phyloP scores from a whole-genome alignment of 2,888 invertebrate genomes.

The Lithophane socia region DNA sequence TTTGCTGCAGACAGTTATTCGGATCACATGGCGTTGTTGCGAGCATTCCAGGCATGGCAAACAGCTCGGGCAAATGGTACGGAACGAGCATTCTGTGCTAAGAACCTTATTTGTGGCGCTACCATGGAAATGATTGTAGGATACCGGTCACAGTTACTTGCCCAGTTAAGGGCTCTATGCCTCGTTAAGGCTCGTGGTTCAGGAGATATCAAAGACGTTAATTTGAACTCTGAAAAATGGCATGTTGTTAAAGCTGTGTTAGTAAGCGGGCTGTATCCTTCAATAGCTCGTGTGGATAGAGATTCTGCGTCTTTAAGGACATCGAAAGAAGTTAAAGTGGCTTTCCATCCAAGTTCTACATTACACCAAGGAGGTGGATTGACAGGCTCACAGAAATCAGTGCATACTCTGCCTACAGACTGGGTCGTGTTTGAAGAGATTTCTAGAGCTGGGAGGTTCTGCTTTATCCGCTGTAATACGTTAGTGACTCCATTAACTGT shows the following conservation, averaged over 20 bases:
- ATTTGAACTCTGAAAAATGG: constrained; percentile 96
- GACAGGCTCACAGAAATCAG: constrained; percentile 77
- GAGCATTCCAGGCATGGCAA: constrained; percentile 94
- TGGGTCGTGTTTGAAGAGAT: constrained; percentile 98
- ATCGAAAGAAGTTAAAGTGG: constrained; percentile 90
- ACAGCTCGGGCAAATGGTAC: constrained; percentile 91
- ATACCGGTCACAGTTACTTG: constrained; percentile 95
- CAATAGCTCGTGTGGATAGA: constrained; percentile 94
- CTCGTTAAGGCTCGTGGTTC: constrained; percentile 92
- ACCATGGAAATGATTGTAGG: constrained; percentile 97
- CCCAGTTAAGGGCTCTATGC: constrained; percentile 94
- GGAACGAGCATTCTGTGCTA: constrained; percentile 93
- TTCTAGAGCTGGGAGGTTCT: constrained; percentile 92
- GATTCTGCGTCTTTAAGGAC: constrained; percentile 91
- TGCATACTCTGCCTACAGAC: constrained; percentile 92
- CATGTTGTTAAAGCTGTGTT: constrained; percentile 97
- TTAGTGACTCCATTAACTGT: constrained; percentile 95
- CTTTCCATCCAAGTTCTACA: constrained; percentile 91
- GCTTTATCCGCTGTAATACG: constrained; percentile 95
- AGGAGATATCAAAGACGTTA: constrained; percentile 91
- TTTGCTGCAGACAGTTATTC: constrained; percentile 95
- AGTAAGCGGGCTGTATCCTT: constrained; percentile 97
- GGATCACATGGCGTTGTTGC: constrained; percentile 96
- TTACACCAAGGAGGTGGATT: constrained; percentile 90
- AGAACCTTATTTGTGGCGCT: constrained; percentile 94